Percentiles rank a stretch among this genome's conserved stretches.
These are phyloP conservation scores for Himalopsyche phryganea DNA, from an alignment of 1,140 invertebrate genomes.

Conservation along the genomic window DNA sequence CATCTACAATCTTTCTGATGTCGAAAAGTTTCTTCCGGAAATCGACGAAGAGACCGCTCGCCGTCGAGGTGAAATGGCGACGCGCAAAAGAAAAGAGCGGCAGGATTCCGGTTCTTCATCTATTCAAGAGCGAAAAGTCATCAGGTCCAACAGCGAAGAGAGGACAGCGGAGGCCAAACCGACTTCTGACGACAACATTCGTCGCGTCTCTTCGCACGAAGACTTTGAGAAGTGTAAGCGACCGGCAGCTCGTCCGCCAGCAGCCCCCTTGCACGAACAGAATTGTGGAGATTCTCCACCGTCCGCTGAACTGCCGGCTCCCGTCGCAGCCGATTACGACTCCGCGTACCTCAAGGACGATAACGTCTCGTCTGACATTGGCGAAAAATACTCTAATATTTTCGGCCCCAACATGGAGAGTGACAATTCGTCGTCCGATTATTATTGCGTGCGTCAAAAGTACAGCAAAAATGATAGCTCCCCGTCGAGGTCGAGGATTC, in stretches of 20 bases:
- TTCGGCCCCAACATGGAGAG: conserved; percentile 26
- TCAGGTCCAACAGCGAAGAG: conserved; percentile 71
- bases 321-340: conserved; percentile 9
- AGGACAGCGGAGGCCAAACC: conserved; percentile 40
- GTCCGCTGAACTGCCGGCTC: conserved; percentile 4
- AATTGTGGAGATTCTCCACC: conserved; percentile 29
- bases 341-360: conserved; percentile 17
- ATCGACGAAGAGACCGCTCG: conserved; percentile 17
- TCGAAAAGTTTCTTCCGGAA: conserved; percentile 28
- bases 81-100: conserved; percentile 73
- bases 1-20: conserved; percentile 28
- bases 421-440: conserved; percentile 25
- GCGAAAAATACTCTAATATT: conserved; percentile 27
- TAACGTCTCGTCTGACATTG: conserved; percentile 10
- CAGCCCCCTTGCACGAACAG: conserved; percentile 46
- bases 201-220: conserved; percentile 63
- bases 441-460: conserved; percentile 22
- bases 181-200: conserved; percentile 50
- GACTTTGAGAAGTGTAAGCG: conserved; percentile 54
- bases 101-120: conserved; percentile 57
- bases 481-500: conserved; percentile 27
- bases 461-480: conserved; percentile 32
- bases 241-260: conserved; percentile 20
- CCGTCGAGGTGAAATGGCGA: conserved; percentile 27
- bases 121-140: conserved; percentile 65